A percentile compares a stretch with the other conserved stretches of the same genome.
Evolutionary conservation across 1,140 invertebrate genomes (phyloP).

Genomic region (Rhagoletis pomonella): DNA sequence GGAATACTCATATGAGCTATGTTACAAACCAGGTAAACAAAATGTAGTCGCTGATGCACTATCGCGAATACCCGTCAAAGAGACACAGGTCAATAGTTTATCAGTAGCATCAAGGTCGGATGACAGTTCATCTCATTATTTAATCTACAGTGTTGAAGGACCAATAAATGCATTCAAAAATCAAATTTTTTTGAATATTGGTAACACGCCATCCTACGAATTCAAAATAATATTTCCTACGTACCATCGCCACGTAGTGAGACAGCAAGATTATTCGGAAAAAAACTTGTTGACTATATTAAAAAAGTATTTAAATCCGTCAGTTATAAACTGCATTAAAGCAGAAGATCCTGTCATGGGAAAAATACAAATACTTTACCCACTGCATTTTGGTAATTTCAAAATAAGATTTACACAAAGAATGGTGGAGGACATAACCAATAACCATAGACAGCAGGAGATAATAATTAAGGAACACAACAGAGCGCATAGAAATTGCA

Average conservation of each 20-base stretch:
- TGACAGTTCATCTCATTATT: conserved; percentile 40
- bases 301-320: conserved; percentile 54
- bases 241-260: no score
- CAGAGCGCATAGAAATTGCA: neutral
- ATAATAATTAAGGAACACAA: conserved; percentile 11
- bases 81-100: conserved; percentile 22
- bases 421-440: conserved; percentile 54
- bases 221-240: no score
- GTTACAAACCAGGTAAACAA: no score
- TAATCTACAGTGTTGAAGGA: conserved; percentile 51
- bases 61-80: no score
- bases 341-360: conserved; percentile 17
- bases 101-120: conserved; percentile 4
- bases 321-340: conserved; percentile 41
- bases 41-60: no score
- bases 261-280: no score
- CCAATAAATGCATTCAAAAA: conserved; percentile 60
- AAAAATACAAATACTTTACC: conserved; percentile 52
- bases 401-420: conserved; percentile 52
- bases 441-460: conserved; percentile 45
- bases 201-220: no score
- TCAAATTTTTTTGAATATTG: conserved; percentile 55
- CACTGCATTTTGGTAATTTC: conserved; percentile 57
- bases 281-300: neutral
- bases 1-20: no score